Percentiles rank a stretch among this genome's conserved stretches.
These are phyloP conservation scores for Oryzaephilus surinamensis DNA, from an alignment of 1,140 invertebrate genomes.

Conservation along the genomic window DNA sequence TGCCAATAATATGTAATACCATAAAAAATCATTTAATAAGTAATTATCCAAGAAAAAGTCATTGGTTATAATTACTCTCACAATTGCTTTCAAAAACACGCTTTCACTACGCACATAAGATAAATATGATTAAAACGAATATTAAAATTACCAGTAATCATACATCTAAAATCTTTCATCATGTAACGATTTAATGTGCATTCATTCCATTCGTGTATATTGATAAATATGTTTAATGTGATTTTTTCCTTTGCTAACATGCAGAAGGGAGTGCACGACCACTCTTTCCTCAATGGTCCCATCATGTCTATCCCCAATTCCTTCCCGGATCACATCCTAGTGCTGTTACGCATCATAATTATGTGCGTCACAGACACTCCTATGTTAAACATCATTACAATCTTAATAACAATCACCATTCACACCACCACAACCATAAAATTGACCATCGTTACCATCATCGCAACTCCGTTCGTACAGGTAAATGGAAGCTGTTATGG, in stretches of 20 bases:
- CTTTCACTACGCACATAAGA: slow-evolving; percentile 3
- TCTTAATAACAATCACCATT: slow-evolving; percentile 42
- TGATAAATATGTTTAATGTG: too few relatives aligned
- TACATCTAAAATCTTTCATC: neutral
- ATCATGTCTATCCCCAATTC: slow-evolving; percentile 86
- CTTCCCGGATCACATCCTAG: slow-evolving; percentile 74
- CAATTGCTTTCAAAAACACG: slow-evolving; percentile 10
- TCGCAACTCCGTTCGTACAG: slow-evolving; percentile 53
- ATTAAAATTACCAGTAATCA: neutral
- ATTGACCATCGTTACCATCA: slow-evolving; percentile 43
- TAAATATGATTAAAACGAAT: too few relatives aligned
- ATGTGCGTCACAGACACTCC: slow-evolving; percentile 43
- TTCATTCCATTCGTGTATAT: too few relatives aligned
- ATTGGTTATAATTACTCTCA: too few relatives aligned
- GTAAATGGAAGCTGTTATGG: slow-evolving; percentile 32
- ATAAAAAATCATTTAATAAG: neutral
- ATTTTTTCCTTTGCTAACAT: slow-evolving; percentile 9
- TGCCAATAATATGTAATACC: neutral
- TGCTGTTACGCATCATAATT: slow-evolving; percentile 48
- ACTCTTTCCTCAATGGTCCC: slow-evolving; percentile 83
- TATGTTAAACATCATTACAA: slow-evolving; percentile 41
- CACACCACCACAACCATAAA: slow-evolving; percentile 38
- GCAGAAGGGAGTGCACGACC: slow-evolving; percentile 47
- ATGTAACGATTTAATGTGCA: slow-evolving; percentile 6
- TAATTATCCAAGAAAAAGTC: neutral